Conservation (phyloP, 2,113 vertebrate genomes). For the Brachyhypopomus occidentalis region DNA sequence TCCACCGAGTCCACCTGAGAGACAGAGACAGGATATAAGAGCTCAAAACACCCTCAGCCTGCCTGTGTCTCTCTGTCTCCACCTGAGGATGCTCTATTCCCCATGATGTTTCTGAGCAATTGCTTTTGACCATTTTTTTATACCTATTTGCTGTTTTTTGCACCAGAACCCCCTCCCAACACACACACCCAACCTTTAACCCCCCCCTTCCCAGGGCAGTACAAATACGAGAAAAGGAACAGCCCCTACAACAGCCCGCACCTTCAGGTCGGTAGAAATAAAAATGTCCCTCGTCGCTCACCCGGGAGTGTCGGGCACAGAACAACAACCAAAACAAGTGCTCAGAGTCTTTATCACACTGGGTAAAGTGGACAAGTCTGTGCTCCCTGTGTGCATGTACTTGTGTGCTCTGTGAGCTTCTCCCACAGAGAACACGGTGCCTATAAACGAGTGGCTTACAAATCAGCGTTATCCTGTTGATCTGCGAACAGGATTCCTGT, state of each 20-base stretch:
- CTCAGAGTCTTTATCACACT: not conserved
- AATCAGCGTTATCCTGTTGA: no score
- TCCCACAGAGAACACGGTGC: no score
- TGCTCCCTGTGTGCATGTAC: not conserved
- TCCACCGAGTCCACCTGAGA: slow-evolving; percentile 51
- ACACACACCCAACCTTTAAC: slow-evolving; percentile 16
- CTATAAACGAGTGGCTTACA: no score
- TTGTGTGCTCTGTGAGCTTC: not conserved
- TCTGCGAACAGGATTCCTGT: not conserved
- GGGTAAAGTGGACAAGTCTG: slow-evolving; percentile 6
- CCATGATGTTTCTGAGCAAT: slow-evolving; percentile 48
- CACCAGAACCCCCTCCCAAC: slow-evolving; percentile 38
- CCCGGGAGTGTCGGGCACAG: slow-evolving; percentile 24
- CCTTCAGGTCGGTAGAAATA: slow-evolving; percentile 42
- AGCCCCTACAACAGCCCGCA: slow-evolving; percentile 35
- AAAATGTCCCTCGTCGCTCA: slow-evolving; percentile 42
- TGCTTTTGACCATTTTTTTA: slow-evolving; percentile 48
- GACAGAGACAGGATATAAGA: slow-evolving; percentile 11
- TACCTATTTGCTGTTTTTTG: slow-evolving; percentile 37
- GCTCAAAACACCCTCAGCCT: slow-evolving; percentile 48
- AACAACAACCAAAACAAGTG: slow-evolving; percentile 5
- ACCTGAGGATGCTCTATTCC: slow-evolving; percentile 48
- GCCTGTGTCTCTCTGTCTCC: slow-evolving; percentile 39
- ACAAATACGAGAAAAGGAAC: no score
- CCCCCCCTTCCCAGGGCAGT: no score